A percentile compares a stretch with the other conserved stretches of the same genome.
Conservation (phyloP, 1,140 invertebrate genomes). For the Tenebrio molitor region DNA sequence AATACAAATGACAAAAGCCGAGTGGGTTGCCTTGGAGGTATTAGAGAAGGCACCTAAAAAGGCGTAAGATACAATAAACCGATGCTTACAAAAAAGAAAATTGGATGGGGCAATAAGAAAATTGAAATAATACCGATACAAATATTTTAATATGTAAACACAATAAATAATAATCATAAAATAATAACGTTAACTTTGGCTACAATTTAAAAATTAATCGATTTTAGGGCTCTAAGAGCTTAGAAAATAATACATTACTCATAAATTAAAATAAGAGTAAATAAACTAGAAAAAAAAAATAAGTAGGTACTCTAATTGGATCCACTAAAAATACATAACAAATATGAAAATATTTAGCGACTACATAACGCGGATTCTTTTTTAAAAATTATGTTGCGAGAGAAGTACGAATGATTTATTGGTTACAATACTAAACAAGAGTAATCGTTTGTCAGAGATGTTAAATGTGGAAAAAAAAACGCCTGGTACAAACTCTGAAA, state of each 20-base stretch:
- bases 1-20: slow-evolving; percentile 52
- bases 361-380: slow-evolving; percentile 43
- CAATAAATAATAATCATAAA: slow-evolving; percentile 56
- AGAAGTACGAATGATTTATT: slow-evolving; percentile 37
- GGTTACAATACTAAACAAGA: slow-evolving; percentile 51
- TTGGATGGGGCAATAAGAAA: slow-evolving; percentile 41
- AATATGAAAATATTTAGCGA: slow-evolving; percentile 45
- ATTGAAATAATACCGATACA: slow-evolving; percentile 42
- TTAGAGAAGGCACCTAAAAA: slow-evolving; percentile 62
- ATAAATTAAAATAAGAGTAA: slow-evolving; percentile 55
- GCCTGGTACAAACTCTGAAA: slow-evolving; percentile 41
- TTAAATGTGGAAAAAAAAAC: neutral
- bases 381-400: slow-evolving; percentile 16
- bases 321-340: slow-evolving; percentile 44
- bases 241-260: slow-evolving; percentile 57
- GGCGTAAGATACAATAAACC: slow-evolving; percentile 53
- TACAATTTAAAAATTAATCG: slow-evolving; percentile 53
- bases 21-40: slow-evolving; percentile 49
- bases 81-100: slow-evolving; percentile 40
- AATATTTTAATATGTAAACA: slow-evolving; percentile 54
- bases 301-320: slow-evolving; percentile 47
- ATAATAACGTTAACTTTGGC: slow-evolving; percentile 59
- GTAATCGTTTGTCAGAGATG: slow-evolving; percentile 35
- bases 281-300: slow-evolving; percentile 50
- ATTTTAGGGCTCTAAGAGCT: slow-evolving; percentile 55